These are phyloP conservation scores for Pangasianodon gigas DNA, from an alignment of 2,113 vertebrate genomes.

Conservation along the genomic window DNA sequence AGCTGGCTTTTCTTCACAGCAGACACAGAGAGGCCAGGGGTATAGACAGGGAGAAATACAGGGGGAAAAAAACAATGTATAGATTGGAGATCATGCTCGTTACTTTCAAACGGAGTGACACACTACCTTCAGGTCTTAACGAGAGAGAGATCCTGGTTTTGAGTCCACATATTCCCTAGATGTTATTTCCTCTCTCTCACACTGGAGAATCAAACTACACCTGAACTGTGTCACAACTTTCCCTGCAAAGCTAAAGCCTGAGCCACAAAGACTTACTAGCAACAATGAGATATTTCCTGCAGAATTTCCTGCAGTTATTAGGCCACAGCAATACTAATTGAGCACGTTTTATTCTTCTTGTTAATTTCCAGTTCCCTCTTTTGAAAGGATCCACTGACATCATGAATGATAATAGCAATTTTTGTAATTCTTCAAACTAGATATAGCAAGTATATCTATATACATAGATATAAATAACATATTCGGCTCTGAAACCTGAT, in stretches of 20 bases:
- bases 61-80: not conserved
- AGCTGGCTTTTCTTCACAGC: slow-evolving; percentile 16
- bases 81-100: not conserved
- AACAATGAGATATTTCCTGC: not conserved
- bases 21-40: not conserved
- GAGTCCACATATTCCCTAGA: not conserved
- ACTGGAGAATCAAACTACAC: not conserved
- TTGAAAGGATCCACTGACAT: not conserved
- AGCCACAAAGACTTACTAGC: not conserved
- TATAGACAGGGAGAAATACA: not conserved
- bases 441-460: not conserved
- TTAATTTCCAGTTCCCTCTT: not conserved
- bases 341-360: not conserved
- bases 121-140: not conserved
- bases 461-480: not conserved
- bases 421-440: not conserved
- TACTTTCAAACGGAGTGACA: not conserved
- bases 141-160: not conserved
- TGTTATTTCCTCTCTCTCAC: not conserved
- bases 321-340: not conserved
- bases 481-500: not conserved
- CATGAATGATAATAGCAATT: not conserved
- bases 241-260: not conserved
- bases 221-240: not conserved
- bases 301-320: not conserved